Percentiles rank a stretch among this genome's conserved stretches.
Conservation (phyloP, 2,113 vertebrate genomes). For the Bucco capensis region DNA sequence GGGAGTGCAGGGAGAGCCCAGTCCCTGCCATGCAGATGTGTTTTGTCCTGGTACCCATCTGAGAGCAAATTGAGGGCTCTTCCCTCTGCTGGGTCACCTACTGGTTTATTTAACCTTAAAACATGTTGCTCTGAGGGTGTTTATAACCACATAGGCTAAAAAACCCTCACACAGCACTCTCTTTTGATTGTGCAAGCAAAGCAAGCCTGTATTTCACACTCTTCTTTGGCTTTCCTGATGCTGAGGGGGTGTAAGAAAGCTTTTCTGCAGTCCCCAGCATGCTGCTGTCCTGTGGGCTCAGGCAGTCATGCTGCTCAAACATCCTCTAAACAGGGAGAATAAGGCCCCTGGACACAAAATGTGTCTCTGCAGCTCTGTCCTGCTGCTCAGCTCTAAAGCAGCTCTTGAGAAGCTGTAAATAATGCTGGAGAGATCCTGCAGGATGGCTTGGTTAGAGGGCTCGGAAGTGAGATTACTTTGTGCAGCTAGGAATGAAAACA, state of each 20-base stretch:
- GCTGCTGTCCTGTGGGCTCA: neutral
- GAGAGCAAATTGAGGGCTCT: neutral
- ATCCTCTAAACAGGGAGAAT: accelerated
- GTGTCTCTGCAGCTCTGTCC: neutral
- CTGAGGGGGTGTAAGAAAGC: neutral
- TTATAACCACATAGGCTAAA: neutral
- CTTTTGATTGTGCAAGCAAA: neutral
- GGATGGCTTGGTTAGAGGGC: neutral
- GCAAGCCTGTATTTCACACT: neutral
- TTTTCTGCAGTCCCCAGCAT: neutral
- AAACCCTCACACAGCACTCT: neutral
- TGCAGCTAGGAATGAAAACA: neutral
- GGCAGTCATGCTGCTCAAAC: neutral
- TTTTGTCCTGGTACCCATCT: neutral
- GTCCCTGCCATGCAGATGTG: accelerated
- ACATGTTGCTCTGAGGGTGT: neutral
- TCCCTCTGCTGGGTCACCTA: neutral
- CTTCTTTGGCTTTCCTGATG: neutral
- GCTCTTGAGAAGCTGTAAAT: neutral
- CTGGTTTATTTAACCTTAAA: neutral
- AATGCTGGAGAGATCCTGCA: neutral
- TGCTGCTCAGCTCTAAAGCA: neutral
- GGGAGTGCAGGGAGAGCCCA: neutral
- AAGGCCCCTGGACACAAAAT: neutral
- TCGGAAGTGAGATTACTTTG: neutral